Evolutionary conservation across 64 coral and sea anemone genomes (phyloP), one percentile per base, ranked within the genome.

Genomic region (Platygyra sinensis): DNA sequence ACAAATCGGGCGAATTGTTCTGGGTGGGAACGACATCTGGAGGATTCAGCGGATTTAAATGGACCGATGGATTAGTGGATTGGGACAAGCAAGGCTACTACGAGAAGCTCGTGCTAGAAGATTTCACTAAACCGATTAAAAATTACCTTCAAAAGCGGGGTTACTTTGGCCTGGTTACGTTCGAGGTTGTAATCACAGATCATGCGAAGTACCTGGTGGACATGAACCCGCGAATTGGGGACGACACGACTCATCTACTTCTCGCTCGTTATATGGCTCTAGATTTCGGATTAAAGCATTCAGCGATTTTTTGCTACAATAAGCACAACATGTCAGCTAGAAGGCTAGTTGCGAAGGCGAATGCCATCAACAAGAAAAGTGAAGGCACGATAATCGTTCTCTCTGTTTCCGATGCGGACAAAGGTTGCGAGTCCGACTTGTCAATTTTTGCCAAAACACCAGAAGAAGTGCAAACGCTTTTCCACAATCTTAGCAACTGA

Each of bases 91-190:
- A 92, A 52, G 80, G 78, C 0, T 52, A 72, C 25, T 78, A 77
- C 17, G 62, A 86, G 55, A 14, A 92, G 20, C 57, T 86, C 11
- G 69, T 92, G 12, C 55, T 86, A 52, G 90, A 92, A 3, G 61
- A 86, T 64, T 92, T 92, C 62, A 77, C 83, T 29, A 36, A 77
- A n/a, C 90, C 90, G 14, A 30, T 92, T 42, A 77, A 63, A 49
- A 67, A 86, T 1, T 92, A 77, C 60, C 59, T 92, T 22, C 81
- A 86, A 73, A 42, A 77, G 22, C 30, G 60, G 29, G 90, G 73
- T 18, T 92, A 92, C 54, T 92, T 92, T 86, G 90, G 90, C 18
- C 15, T 86, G 16, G 72, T 92, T 30, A 92, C 55, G 14, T 86
- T 65, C 19, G 90, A 92, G 32, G 57, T 92, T 16, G 27, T 92